Conservation (phyloP, 2,113 vertebrate genomes). For the Pseudopodoces humilis region DNA sequence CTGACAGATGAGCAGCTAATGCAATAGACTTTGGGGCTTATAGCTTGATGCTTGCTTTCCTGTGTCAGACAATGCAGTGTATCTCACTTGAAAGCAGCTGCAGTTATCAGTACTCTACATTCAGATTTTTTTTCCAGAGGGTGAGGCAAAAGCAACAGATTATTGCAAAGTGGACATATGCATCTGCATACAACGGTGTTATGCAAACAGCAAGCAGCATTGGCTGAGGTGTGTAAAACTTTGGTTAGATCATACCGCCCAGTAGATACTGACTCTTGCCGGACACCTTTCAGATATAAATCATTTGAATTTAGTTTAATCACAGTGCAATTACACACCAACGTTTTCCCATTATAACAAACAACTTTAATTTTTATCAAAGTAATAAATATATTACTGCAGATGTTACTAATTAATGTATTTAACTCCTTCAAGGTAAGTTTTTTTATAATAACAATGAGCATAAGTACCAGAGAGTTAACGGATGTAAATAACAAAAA, state of each 20-base stretch:
- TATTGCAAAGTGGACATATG: constrained; percentile 65
- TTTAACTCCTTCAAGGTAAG: not conserved
- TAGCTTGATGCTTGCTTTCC: constrained; percentile 44
- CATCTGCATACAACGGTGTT: constrained; percentile 72
- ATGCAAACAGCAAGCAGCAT: constrained; percentile 86
- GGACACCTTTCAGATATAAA: constrained; percentile 98
- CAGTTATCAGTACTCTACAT: constrained; percentile 54
- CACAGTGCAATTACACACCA: constrained; percentile 64
- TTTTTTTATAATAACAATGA: not conserved
- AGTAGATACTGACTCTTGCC: constrained; percentile 94
- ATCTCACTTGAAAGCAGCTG: constrained; percentile 66
- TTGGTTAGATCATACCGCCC: constrained; percentile 91
- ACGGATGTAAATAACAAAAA: not conserved
- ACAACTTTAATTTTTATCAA: constrained; percentile 54
- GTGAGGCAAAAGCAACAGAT: constrained; percentile 78
- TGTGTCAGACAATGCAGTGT: constrained; percentile 71
- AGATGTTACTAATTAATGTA: constrained; percentile 19
- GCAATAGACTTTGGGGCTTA: not conserved
- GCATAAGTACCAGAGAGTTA: not conserved
- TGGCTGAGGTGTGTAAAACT: constrained; percentile 81
- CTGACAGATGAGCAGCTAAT: constrained; percentile 14
- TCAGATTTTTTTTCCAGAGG: constrained; percentile 61
- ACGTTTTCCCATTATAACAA: constrained; percentile 68
- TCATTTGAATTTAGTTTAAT: constrained; percentile 82
- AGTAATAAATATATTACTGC: constrained; percentile 33